Percentiles rank a stretch among this genome's conserved stretches.
These are phyloP conservation scores for Chorisops tibialis DNA, from an alignment of 2,888 invertebrate species.

Conservation along the genomic window DNA sequence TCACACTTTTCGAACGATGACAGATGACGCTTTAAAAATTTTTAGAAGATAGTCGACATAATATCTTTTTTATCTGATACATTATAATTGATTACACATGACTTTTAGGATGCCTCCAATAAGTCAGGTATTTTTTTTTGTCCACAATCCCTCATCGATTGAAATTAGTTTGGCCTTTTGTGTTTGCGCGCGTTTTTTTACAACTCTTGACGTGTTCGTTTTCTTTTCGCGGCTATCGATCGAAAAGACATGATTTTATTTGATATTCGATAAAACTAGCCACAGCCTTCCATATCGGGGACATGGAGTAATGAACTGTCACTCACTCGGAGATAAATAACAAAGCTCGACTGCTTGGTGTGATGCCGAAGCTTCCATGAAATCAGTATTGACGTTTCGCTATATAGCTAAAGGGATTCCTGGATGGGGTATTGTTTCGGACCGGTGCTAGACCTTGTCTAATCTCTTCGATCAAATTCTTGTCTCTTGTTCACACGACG, in stretches of 20 bases:
- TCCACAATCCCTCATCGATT: background rate
- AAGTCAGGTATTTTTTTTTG: background rate
- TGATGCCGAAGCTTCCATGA: too few relatives aligned
- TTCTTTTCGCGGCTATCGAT: slow-evolving; percentile 13
- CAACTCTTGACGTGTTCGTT: background rate
- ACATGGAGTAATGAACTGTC: slow-evolving; percentile 17
- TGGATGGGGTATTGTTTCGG: too few relatives aligned
- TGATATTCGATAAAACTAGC: background rate
- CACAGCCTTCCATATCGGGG: slow-evolving; percentile 6
- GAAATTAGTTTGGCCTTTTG: slow-evolving; percentile 13
- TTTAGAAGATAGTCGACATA: slow-evolving; percentile 11
- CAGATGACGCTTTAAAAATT: slow-evolving; percentile 22
- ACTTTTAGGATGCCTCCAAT: background rate
- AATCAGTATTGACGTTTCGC: background rate
- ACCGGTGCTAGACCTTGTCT: too few relatives aligned
- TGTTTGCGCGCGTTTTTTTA: background rate
- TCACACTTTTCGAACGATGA: slow-evolving; percentile 22
- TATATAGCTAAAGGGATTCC: background rate
- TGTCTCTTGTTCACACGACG: slow-evolving; percentile 13
- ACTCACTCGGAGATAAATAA: slow-evolving; percentile 3
- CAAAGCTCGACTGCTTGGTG: background rate
- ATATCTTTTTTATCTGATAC: slow-evolving; percentile 26
- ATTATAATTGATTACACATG: slow-evolving; percentile 27
- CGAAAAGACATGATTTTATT: background rate
- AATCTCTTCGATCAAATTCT: slow-evolving; percentile 10